Conservation (phyloP, 1,140 invertebrate genomes). For the Mactra quadrangularis region DNA sequence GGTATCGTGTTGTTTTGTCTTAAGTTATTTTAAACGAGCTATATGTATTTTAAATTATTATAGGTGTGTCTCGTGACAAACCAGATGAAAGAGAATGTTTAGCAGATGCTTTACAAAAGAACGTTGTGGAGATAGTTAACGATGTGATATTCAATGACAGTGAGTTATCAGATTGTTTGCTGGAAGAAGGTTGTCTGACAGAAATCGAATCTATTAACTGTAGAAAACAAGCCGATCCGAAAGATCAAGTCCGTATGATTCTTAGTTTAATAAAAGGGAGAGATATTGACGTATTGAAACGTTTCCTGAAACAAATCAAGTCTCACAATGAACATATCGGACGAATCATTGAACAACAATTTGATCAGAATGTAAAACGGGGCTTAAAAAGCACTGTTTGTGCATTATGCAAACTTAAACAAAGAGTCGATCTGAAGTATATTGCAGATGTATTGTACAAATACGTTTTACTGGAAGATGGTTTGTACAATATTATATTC, state of each 20-base stretch:
- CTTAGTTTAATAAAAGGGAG: slow-evolving; percentile 9
- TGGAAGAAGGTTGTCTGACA: slow-evolving; percentile 2
- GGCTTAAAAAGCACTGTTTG: neutral
- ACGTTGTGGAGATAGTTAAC: slow-evolving; percentile 1
- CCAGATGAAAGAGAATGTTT: slow-evolving; percentile 39
- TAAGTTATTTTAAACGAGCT: too few species aligned
- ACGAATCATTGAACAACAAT: neutral
- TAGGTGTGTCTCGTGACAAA: neutral
- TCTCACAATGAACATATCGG: slow-evolving; percentile 9
- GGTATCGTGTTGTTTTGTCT: too few species aligned
- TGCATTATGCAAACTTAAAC: neutral
- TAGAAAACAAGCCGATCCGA: neutral
- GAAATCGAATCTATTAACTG: slow-evolving; percentile 8
- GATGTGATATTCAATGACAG: slow-evolving; percentile 8
- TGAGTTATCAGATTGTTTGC: slow-evolving; percentile 5
- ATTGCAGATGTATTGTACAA: slow-evolving; percentile 11
- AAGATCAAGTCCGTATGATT: slow-evolving; percentile 5
- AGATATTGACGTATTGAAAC: slow-evolving; percentile 7
- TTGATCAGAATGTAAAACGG: neutral
- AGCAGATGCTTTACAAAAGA: neutral
- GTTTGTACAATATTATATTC: slow-evolving; percentile 2
- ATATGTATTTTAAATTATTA: too few species aligned
- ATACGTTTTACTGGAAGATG: neutral
- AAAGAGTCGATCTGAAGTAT: slow-evolving; percentile 8
- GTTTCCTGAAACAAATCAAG: slow-evolving; percentile 9